phyloP scores from a whole-genome alignment of 2,113 vertebrate species.

The Lophochroa leadbeateri region DNA sequence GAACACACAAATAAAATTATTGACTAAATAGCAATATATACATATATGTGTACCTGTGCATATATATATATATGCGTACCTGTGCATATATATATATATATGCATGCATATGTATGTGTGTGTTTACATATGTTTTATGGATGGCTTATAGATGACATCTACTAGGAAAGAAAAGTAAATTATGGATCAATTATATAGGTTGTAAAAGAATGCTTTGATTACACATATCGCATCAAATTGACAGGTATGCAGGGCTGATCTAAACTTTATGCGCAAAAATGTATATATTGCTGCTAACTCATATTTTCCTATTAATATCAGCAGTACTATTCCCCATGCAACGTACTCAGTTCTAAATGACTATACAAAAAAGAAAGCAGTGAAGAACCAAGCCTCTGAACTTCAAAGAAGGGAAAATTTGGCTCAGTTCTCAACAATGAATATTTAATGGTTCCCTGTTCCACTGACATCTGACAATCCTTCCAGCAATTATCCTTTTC shows the following conservation, averaged over 20 bases:
- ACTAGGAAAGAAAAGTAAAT: not conserved
- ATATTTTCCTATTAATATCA: not conserved
- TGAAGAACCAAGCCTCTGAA: not conserved
- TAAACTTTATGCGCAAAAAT: not conserved
- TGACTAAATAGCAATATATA: not conserved
- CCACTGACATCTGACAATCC: not conserved
- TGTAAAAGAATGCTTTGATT: not conserved
- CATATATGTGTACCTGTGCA: not conserved
- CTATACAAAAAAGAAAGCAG: not conserved
- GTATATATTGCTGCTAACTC: not conserved
- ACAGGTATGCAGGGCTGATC: not conserved
- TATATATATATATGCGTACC: not conserved
- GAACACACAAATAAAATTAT: not conserved
- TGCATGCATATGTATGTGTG: not conserved
- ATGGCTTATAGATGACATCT: not conserved
- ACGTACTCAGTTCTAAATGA: not conserved
- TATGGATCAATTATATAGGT: not conserved
- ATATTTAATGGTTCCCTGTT: not conserved
- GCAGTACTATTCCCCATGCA: not conserved
- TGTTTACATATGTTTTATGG: not conserved
- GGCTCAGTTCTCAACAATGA: not conserved
- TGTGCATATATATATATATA: not conserved
- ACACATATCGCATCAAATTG: not conserved
- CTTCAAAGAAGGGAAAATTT: not conserved
- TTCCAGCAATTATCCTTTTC: not conserved